phyloP scores from a whole-genome alignment of 2,888 invertebrate genomes.

The Orchestes rusci region DNA sequence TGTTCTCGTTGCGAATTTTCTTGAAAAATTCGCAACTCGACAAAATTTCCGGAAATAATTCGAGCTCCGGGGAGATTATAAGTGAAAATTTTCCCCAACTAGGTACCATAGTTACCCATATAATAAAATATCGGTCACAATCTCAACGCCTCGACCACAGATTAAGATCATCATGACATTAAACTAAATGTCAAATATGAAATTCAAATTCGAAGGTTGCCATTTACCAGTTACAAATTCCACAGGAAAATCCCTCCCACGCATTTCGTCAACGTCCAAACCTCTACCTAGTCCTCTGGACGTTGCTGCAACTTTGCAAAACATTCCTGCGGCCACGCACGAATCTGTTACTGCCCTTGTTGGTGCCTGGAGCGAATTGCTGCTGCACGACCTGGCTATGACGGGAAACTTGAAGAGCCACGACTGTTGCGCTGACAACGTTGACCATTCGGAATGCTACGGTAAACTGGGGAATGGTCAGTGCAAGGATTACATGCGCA shows the following conservation, averaged over 20 bases:
- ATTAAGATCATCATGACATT: too few relatives aligned
- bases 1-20: too few relatives aligned
- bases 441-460: slow-evolving; percentile 51
- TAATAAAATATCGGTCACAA: too few relatives aligned
- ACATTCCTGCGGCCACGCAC: slow-evolving; percentile 53
- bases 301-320: slow-evolving; percentile 53
- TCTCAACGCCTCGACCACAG: too few relatives aligned
- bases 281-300: slow-evolving; percentile 54
- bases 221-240: too few relatives aligned
- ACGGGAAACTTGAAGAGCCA: slow-evolving; percentile 55
- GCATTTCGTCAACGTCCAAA: slow-evolving; percentile 30
- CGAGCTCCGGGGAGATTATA: too few relatives aligned
- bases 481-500: slow-evolving; percentile 63
- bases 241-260: slow-evolving; percentile 46
- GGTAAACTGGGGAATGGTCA: slow-evolving; percentile 41
- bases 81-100: too few relatives aligned
- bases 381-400: slow-evolving; percentile 64
- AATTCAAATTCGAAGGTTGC: too few relatives aligned
- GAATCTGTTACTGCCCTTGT: slow-evolving; percentile 70
- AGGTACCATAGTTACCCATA: too few relatives aligned
- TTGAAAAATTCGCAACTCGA: too few relatives aligned
- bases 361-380: slow-evolving; percentile 72
- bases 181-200: too few relatives aligned
- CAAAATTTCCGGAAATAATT: too few relatives aligned
- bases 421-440: slow-evolving; percentile 42